Base-by-base conservation (phyloP, 2,797 vertebrate genomes). In the Smutsia gigantea region DNA sequence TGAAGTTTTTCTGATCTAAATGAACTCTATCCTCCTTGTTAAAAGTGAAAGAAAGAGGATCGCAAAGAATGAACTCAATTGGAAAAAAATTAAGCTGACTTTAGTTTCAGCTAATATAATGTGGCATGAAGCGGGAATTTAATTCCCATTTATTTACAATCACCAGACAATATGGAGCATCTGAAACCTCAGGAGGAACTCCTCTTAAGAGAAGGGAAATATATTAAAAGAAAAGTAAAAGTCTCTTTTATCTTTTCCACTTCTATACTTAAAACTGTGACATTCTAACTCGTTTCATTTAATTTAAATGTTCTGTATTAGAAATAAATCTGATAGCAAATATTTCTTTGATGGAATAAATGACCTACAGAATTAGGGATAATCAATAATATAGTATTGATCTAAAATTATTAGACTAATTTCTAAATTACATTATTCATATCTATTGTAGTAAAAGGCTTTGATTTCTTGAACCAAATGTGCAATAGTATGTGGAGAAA, bases 131-230 rank as follows among this genome's bases (percentile, higher is more conserved):
- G 25, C 15, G 97, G 92, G 63, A n/a, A 13, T 69, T 96, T 97
- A 90, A 96, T 96, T 97, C 95, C 46, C 34, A 9, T 15, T 94
- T 97, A 94, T 93, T 85, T 94, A 95, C 78, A 96, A 97, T 95
- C 34, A 87, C 1, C 23, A 86, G 96, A n/a, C 51, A 91, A 92
- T 95, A 37, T n/a, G 68, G 42, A 97, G 75, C 11, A 98, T 61
- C 84, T 94, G 53, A 97, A 95, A 66, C 42, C 79, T 96, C 93
- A 66, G 12, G 82, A 93, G 11, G 51, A 75, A 87, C 63, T 81
- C 34, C 69, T 92, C 79, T 97, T 95, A 96, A 39, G 91, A 66
- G 77, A 87, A 31, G 49, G 55, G 11, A 57, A 92, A 90, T 17
- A 83, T 37, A 86, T 95, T 21, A 89, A 92, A 96, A 83, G 61